phyloP scores from a whole-genome alignment of 2,113 vertebrate species.

The Crocuta crocuta region DNA sequence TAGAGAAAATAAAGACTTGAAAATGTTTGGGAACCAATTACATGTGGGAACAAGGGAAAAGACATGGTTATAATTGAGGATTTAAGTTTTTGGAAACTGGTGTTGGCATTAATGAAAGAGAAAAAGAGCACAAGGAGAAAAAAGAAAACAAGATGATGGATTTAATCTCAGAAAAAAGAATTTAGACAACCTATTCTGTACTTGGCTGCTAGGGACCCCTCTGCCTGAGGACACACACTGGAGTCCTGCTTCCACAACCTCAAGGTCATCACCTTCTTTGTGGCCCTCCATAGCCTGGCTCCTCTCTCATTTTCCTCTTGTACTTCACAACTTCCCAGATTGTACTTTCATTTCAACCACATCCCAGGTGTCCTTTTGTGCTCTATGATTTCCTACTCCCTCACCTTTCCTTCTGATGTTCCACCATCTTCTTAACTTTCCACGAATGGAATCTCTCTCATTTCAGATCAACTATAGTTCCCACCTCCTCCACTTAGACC shows the following conservation, averaged over 20 bases:
- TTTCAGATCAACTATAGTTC: neutral
- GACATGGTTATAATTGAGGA: neutral
- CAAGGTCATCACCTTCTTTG: neutral
- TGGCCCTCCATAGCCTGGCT: neutral
- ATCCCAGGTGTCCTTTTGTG: neutral
- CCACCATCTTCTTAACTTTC: neutral
- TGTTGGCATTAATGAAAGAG: neutral
- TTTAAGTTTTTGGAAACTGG: neutral
- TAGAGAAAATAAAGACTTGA: neutral
- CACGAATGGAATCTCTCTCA: neutral
- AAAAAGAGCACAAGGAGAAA: neutral
- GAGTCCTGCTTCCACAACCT: neutral
- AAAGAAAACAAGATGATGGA: neutral
- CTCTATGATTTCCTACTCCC: neutral
- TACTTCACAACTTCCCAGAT: neutral
- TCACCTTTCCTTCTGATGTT: neutral
- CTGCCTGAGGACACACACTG: neutral
- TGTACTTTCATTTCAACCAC: neutral
- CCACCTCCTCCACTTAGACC: neutral
- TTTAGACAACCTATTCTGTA: neutral
- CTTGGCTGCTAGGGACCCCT: neutral
- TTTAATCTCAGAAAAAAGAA: neutral
- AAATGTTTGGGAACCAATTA: slow-evolving; percentile 14
- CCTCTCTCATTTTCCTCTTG: neutral
- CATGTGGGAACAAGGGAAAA: neutral